Evolutionary conservation across 2,113 vertebrate species (phyloP).

Genomic region (Lasiurus cinereus): DNA sequence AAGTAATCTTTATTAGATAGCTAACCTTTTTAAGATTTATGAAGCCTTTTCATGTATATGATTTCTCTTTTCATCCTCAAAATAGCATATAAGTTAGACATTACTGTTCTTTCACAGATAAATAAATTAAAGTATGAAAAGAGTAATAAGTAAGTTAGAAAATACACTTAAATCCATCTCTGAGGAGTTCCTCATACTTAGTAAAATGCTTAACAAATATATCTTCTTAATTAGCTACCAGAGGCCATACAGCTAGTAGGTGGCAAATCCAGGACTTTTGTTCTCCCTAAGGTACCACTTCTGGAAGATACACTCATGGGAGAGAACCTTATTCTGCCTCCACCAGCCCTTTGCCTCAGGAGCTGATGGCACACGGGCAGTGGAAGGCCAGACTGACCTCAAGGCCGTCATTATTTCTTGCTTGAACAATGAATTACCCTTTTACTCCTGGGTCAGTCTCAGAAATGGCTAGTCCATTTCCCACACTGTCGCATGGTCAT

Average conservation of each 20-base stretch:
- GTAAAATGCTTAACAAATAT: not conserved
- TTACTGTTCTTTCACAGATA: slow-evolving; percentile 21
- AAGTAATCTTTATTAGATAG: not conserved
- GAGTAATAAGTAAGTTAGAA: not conserved
- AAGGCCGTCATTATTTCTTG: not conserved
- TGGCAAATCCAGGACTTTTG: not conserved
- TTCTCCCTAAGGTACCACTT: not conserved
- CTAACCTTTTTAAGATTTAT: slow-evolving; percentile 26
- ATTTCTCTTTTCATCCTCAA: not conserved
- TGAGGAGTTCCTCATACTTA: not conserved
- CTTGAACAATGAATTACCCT: not conserved
- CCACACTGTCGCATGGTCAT: not conserved
- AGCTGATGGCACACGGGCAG: not conserved
- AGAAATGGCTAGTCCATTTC: not conserved
- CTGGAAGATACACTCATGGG: not conserved
- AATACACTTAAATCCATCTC: not conserved
- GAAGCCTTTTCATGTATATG: not conserved
- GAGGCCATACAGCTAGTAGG: not conserved
- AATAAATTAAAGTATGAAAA: not conserved
- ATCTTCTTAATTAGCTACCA: not conserved
- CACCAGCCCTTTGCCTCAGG: not conserved
- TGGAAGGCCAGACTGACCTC: not conserved
- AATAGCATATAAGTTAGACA: not conserved
- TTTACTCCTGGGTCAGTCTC: not conserved
- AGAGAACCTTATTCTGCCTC: not conserved